Percentiles rank a stretch among this genome's conserved stretches.
Conservation (phyloP, 2,797 vertebrate genomes). For the Danio tinwini region DNA sequence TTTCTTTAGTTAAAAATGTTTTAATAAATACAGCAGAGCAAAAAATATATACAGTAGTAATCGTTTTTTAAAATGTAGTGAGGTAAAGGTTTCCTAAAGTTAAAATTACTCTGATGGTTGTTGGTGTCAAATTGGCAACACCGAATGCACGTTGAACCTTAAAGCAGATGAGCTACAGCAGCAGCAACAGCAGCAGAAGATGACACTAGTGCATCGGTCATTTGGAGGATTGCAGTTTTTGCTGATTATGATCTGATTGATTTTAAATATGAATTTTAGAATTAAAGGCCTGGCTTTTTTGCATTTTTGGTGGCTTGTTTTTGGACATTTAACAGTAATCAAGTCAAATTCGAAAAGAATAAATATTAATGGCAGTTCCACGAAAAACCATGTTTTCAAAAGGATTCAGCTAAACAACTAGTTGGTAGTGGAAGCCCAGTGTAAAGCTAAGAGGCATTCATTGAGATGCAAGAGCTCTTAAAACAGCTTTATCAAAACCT, state of each 20-base stretch:
- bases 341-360: neutral
- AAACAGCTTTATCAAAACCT: neutral
- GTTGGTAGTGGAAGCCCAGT: neutral
- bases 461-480: neutral
- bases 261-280: neutral
- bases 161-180: no score
- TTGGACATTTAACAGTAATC: neutral
- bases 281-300: conserved; percentile 8
- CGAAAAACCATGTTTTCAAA: neutral
- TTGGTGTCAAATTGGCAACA: no score
- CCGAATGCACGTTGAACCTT: neutral
- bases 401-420: neutral
- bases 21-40: no score
- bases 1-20: no score
- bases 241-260: neutral
- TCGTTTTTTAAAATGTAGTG: no score
- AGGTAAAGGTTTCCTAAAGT: no score
- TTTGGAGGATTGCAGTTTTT: neutral
- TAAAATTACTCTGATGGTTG: no score
- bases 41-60: no score
- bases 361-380: neutral
- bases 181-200: no score
- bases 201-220: neutral
- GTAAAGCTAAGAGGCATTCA: neutral
- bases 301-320: neutral